Percentiles rank a stretch among this genome's conserved stretches.
These are phyloP conservation scores for Dyspetes luteomarginatus DNA, from an alignment of 2,888 invertebrate species.

Conservation along the genomic window DNA sequence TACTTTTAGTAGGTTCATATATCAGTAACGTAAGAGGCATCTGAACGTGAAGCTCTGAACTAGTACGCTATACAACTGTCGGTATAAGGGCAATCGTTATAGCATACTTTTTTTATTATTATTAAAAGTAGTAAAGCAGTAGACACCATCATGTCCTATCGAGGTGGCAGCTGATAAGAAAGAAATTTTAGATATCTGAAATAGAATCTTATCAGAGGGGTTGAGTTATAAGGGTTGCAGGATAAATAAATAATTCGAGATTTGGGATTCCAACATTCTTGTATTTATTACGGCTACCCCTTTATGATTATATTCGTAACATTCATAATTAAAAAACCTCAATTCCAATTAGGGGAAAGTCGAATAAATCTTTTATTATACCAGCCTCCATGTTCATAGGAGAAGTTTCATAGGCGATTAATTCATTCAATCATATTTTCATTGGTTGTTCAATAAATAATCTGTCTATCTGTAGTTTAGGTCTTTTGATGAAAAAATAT, in stretches of 20 bases:
- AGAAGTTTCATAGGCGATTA: not conserved
- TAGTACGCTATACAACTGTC: not conserved
- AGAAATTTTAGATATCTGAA: not conserved
- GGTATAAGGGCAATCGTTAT: not conserved
- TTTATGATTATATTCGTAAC: slow-evolving; percentile 46
- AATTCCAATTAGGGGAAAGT: slow-evolving; percentile 43
- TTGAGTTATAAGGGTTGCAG: not conserved
- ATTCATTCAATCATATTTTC: too few relatives aligned
- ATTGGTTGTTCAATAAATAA: slow-evolving; percentile 11
- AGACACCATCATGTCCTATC: not conserved
- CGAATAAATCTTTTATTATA: slow-evolving; percentile 9
- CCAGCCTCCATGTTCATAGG: not conserved
- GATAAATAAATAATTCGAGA: not conserved
- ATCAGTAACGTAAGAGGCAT: not conserved
- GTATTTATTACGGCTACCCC: slow-evolving; percentile 45
- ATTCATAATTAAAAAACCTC: slow-evolving; percentile 50
- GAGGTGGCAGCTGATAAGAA: not conserved
- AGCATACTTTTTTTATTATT: not conserved
- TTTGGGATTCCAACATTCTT: slow-evolving; percentile 30
- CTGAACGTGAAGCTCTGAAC: not conserved
- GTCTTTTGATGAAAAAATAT: slow-evolving; percentile 7
- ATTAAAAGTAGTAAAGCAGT: not conserved
- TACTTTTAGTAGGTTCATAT: not conserved
- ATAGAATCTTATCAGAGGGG: not conserved
- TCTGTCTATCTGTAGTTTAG: not conserved